phyloP scores from a whole-genome alignment of 2,797 vertebrate genomes.

The Sebastes taczanowskii region DNA sequence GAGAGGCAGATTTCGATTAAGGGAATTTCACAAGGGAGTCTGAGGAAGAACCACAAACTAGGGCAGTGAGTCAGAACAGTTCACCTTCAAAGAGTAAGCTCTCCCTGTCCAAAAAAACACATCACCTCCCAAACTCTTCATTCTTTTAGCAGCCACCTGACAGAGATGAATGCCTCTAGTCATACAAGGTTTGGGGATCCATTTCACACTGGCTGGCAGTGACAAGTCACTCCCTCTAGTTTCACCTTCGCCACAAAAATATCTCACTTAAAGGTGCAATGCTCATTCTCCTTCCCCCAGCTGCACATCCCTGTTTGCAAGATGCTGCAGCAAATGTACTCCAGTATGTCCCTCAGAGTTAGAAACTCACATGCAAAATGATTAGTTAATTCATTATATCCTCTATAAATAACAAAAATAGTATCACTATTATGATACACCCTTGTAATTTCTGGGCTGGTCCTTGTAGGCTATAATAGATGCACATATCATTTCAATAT shows the following conservation, averaged over 20 bases:
- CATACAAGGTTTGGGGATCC: slow-evolving; percentile 7
- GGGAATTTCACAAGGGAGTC: slow-evolving; percentile 57
- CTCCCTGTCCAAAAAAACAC: neutral
- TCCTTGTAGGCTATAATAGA: neutral
- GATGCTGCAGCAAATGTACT: slow-evolving; percentile 46
- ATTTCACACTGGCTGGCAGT: slow-evolving; percentile 38
- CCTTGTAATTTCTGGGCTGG: neutral
- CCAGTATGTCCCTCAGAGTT: neutral
- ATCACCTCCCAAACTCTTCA: neutral
- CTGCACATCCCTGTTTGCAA: slow-evolving; percentile 38
- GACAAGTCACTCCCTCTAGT: slow-evolving; percentile 48
- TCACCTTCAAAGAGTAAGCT: slow-evolving; percentile 55
- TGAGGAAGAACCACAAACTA: slow-evolving; percentile 51
- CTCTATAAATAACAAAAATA: neutral
- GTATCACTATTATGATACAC: neutral
- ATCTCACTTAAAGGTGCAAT: slow-evolving; percentile 46
- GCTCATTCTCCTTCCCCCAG: slow-evolving; percentile 23
- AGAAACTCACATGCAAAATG: neutral
- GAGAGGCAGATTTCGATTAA: slow-evolving; percentile 41
- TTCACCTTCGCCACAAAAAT: slow-evolving; percentile 63
- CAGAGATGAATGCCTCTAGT: slow-evolving; percentile 7
- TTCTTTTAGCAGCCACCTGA: neutral
- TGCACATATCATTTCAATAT: neutral
- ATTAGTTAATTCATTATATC: neutral
- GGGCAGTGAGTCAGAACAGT: slow-evolving; percentile 57